These are phyloP conservation scores for Aethina tumida DNA, from an alignment of 1,140 invertebrate species.

Conservation along the genomic window DNA sequence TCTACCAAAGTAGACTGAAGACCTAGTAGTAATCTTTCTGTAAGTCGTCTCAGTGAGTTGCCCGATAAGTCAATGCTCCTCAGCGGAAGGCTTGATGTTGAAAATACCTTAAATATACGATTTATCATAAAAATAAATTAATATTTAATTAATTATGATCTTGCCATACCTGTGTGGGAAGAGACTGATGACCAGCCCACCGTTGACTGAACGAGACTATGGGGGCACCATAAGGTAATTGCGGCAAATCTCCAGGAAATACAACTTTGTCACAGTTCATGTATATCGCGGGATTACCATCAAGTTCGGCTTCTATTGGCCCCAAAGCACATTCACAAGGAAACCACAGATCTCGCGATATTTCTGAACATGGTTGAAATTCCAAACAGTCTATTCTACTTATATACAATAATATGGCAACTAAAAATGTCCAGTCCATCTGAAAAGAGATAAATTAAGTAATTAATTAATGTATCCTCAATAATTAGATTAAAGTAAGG, in stretches of 20 bases:
- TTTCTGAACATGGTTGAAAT: slow-evolving; percentile 48
- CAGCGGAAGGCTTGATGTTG: slow-evolving; percentile 52
- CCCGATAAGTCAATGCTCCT: slow-evolving; percentile 69
- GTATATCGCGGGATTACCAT: slow-evolving; percentile 40
- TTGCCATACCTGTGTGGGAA: slow-evolving; percentile 66
- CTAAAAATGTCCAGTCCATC: too few relatives aligned
- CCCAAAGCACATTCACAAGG: slow-evolving; percentile 50
- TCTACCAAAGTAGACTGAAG: slow-evolving; percentile 57
- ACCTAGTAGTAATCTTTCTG: slow-evolving; percentile 61
- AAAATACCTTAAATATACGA: slow-evolving; percentile 39
- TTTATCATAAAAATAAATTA: too few relatives aligned
- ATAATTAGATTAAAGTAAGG: too few relatives aligned
- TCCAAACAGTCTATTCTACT: too few relatives aligned
- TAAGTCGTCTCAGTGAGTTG: slow-evolving; percentile 69
- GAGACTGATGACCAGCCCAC: slow-evolving; percentile 63
- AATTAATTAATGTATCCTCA: too few relatives aligned
- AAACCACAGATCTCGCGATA: slow-evolving; percentile 51
- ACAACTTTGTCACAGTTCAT: slow-evolving; percentile 76
- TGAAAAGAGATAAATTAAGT: too few relatives aligned
- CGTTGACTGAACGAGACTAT: slow-evolving; percentile 67
- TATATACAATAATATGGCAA: too few relatives aligned
- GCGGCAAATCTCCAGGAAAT: slow-evolving; percentile 64
- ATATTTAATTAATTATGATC: too few relatives aligned
- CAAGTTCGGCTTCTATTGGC: slow-evolving; percentile 30
- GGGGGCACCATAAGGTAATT: slow-evolving; percentile 61